Base-by-base conservation (phyloP, 2,113 vertebrate species). In the Strix aluco region DNA sequence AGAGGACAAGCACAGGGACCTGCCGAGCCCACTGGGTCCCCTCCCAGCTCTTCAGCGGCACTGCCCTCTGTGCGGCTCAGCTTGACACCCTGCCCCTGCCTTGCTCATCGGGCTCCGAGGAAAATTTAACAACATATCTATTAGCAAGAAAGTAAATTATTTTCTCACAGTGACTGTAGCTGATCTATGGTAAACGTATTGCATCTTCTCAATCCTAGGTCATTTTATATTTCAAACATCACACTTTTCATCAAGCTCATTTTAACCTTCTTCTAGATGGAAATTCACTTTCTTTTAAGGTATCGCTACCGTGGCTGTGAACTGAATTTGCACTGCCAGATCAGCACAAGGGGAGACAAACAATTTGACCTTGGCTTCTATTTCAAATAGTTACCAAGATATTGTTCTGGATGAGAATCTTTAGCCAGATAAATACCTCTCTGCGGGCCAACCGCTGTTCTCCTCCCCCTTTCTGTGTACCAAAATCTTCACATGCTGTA, bases 61-160 rank as follows among this genome's bases (percentile, higher is more conserved):
- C 17, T n/a, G 63, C 54, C 17, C 6, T 1, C 0, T 0, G 11
- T 4, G 3, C 7, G 3, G 49, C 54, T 79, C 54, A 3, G 21
- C 55, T 4, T 1, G 9, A 4, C 19, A 5, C 18, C 36, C 58
- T 19, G 46, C 44, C 10, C 5, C 67, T 72, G 30, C 9, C 49
- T 15, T 38, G 70, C 71, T 18, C 2, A 54, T 23, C 20, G 1
- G 63, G 16, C 42, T 51, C 63, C 7, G 4, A 54, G 59, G 46
- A 44, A 32, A 27, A 55, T 30, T 3, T 13, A 11, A 42, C 10
- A 5, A 25, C 25, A 66, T 23, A 3, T 1, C 15, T 42, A 6
- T 36, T 4, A n/a, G 34, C 75, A 30, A 2, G 7, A 8, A 30
- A 47, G 80, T 32, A 13, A 84, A 40, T 49, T n/a, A 58, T 46